A percentile compares a stretch with the other conserved stretches of the same genome.
Evolutionary conservation across 35 echinoderm and acorn worm species (phyloP).

Genomic region (Ophiothrix spiculata): DNA sequence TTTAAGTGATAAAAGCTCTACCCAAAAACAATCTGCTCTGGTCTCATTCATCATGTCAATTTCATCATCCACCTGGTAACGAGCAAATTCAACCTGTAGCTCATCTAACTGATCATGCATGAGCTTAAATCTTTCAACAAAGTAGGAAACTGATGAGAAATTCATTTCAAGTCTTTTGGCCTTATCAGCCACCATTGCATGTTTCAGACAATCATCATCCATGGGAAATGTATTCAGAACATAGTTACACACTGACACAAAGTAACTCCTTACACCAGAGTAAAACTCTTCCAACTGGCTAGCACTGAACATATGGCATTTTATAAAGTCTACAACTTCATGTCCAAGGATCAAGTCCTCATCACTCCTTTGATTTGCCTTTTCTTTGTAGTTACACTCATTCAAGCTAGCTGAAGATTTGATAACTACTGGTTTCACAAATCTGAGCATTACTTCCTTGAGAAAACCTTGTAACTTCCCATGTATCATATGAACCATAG

Average conservation of each 20-base stretch:
- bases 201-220: slow-evolving; percentile 32
- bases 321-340: slow-evolving; percentile 41
- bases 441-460: slow-evolving; percentile 35
- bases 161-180: slow-evolving; percentile 19
- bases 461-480: slow-evolving; percentile 49
- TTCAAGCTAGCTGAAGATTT: slow-evolving; percentile 2
- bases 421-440: slow-evolving; percentile 49
- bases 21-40: not conserved
- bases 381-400: slow-evolving; percentile 49
- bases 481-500: slow-evolving; percentile 40
- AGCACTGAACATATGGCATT: slow-evolving; percentile 2
- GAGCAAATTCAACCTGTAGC: slow-evolving; percentile 57
- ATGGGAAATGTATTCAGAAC: slow-evolving; percentile 56
- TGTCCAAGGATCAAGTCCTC: slow-evolving; percentile 49
- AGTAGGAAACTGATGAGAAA: slow-evolving; percentile 51
- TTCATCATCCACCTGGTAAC: slow-evolving; percentile 26
- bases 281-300: slow-evolving; percentile 38
- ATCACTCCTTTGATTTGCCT: slow-evolving; percentile 41
- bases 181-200: slow-evolving; percentile 41
- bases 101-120: slow-evolving; percentile 46
- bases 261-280: slow-evolving; percentile 48
- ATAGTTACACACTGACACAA: slow-evolving; percentile 49
- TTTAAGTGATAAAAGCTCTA: not conserved
- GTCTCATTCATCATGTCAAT: not conserved
- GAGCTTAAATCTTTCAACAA: slow-evolving; percentile 64